phyloP scores from a whole-genome alignment of 1,140 invertebrate species.

The Caenorhabditis remanei region DNA sequence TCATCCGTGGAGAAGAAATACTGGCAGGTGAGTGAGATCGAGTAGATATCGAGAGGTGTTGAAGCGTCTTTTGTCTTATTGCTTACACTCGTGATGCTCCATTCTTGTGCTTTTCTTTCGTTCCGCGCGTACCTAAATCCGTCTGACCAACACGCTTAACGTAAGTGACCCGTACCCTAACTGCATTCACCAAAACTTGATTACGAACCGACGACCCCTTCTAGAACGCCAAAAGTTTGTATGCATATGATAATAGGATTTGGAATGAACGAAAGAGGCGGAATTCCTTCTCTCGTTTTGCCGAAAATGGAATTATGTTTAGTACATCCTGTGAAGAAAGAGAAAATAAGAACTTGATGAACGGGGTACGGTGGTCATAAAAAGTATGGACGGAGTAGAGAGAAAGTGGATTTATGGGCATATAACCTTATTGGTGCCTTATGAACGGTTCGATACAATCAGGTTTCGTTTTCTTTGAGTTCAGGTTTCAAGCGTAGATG shows the following conservation, averaged over 20 bases:
- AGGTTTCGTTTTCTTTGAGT: neutral
- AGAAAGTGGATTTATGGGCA: conserved; percentile 39
- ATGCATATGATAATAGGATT: conserved; percentile 56
- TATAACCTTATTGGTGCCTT: conserved; percentile 40
- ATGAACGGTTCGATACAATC: conserved; percentile 32
- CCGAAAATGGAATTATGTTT: conserved; percentile 56
- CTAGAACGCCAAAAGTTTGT: conserved; percentile 17
- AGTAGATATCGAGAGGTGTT: neutral
- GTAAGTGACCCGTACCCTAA: conserved; percentile 47
- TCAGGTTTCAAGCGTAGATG: neutral
- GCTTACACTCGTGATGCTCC: conserved; percentile 30
- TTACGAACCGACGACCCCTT: conserved; percentile 22
- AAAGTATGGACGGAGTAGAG: conserved; percentile 15
- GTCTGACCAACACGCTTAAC: conserved; percentile 50
- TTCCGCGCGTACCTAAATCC: conserved; percentile 38
- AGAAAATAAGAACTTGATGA: conserved; percentile 31
- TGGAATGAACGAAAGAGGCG: conserved; percentile 28
- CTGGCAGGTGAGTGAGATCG: conserved; percentile 36
- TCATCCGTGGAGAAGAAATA: conserved; percentile 57
- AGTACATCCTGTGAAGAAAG: conserved; percentile 23
- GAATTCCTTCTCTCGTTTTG: conserved; percentile 7
- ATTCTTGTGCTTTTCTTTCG: neutral
- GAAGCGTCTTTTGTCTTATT: conserved; percentile 36
- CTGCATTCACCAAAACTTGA: conserved; percentile 32
- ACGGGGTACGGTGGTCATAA: conserved; percentile 36